Base-by-base conservation (phyloP, 2,888 invertebrate species). In the Silvanus unidentatus region DNA sequence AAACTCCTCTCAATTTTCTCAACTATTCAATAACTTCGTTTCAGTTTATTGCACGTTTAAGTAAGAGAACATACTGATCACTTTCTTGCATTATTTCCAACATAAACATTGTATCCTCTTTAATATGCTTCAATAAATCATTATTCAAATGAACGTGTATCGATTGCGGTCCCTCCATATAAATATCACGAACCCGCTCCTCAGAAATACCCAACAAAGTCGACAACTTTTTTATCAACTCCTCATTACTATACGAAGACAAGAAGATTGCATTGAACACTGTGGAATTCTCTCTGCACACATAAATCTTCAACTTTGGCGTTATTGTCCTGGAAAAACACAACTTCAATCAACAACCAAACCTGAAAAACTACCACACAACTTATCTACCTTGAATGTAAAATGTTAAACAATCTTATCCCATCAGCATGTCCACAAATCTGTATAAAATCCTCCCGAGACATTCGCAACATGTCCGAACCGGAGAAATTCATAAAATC, bases 391-490 rank as follows among this genome's bases (percentile, higher is more conserved):
- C 88, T 89, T 58, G 85, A 81, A 63, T 91, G 90, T 38, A 96
- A 74, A 27, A 89, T 87, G 71, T 96, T 96, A 73, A 84, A 93
- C 48, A 96, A 79, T 55, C 96, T 81, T 46, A 96, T 95, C 2
- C 96, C 97, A 69, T 96, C 95, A 29, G 93, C 88, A 48, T 94
- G 76, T 0, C 95, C 95, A 70, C 94, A 95, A 46, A 97, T 92
- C 74, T 95, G 90, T 45, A 95, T 90, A 32, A 96, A 77, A 72
- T 97, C 96, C 51, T 94, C 92, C 36, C 93, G 82, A 0, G 89
- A 86, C 69, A 96, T 76, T 69, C 93, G 82, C 56, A 96, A 75
- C 64, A 97, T 78, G 73, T 97, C 96, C 13, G 89, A 80, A 12
- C 91, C 95, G 29, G 88, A 86, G 73, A 91, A 95, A 67, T 86